Base-by-base conservation (phyloP, 2,113 vertebrate species). In the Ciconia boyciana region DNA sequence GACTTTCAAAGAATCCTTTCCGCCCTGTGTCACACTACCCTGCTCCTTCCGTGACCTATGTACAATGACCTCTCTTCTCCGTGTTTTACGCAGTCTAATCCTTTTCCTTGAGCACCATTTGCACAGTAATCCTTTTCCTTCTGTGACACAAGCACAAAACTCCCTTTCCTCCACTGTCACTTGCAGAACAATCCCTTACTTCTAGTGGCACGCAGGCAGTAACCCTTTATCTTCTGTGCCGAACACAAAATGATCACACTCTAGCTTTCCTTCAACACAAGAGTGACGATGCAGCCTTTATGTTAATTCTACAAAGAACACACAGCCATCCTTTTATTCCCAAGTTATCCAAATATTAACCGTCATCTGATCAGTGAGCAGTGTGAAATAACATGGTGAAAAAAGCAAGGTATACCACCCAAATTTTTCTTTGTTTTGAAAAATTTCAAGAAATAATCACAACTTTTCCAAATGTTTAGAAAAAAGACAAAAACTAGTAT, bases 91-190 rank as follows among this genome's bases (percentile, higher is more conserved):
- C 2, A 4, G 32, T 52, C 39, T 87, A 83, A 87, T 86, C 43
- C 43, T 91, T 91, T 82, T 82, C 58, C 68, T 46, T 36, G 52
- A 77, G 43, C n/a, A 91, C 83, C 22, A 54, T 83, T 94, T 93
- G 66, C 89, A 85, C 61, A 80, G 57, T 72, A 96, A 93, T 85
- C 58, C 61, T 85, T 87, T 93, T 76, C 77, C 91, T 76, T 58
- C 74, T 66, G 17, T 22, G n/a, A 87, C 62, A 94, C 34, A 91
- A 93, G 44, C 74, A 79, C 64, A 87, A 52, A 87, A 76, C 20
- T 84, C 69, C 69, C 52, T 89, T 85, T 89, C 49, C 84, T 58
- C 22, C 46, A 31, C 91, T 44, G 25, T 32, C 89, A 80, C 70
- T 79, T 51, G 22, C 34, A 58, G 70, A 83, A 39, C 57, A 85